A percentile compares a stretch with the other conserved stretches of the same genome.
Evolutionary conservation across 2,113 vertebrate genomes (phyloP).

Genomic region (Polypterus bichir): DNA sequence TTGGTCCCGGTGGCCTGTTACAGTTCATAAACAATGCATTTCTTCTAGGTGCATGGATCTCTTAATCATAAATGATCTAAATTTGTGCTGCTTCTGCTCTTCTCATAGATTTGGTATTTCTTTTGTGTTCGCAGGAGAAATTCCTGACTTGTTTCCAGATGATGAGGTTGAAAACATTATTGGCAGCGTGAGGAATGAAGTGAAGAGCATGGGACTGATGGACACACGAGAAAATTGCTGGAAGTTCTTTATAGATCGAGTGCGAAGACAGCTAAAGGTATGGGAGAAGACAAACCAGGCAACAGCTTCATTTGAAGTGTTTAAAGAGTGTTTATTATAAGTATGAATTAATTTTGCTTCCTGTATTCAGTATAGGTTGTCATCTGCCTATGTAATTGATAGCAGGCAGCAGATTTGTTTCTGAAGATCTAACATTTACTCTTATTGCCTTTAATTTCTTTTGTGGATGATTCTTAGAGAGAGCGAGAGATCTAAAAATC

Average conservation of each 20-base stretch:
- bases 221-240: slow-evolving; percentile 83
- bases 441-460: no score
- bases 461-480: no score
- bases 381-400: no score
- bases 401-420: no score
- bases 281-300: slow-evolving; percentile 4
- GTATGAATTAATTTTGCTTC: not conserved
- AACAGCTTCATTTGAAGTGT: not conserved
- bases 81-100: no score
- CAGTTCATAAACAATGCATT: no score
- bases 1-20: no score
- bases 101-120: no score
- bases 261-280: slow-evolving; percentile 81
- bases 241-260: slow-evolving; percentile 83
- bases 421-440: no score
- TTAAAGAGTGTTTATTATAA: not conserved
- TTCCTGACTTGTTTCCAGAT: slow-evolving; percentile 79
- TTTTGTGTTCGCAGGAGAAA: slow-evolving; percentile 60
- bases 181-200: slow-evolving; percentile 63
- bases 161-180: slow-evolving; percentile 84
- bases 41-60: no score
- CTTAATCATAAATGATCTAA: no score
- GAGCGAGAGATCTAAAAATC: no score
- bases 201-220: slow-evolving; percentile 61
- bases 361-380: not conserved